Conservation (phyloP, 2,113 vertebrate genomes). For the Patagioenas fasciata region DNA sequence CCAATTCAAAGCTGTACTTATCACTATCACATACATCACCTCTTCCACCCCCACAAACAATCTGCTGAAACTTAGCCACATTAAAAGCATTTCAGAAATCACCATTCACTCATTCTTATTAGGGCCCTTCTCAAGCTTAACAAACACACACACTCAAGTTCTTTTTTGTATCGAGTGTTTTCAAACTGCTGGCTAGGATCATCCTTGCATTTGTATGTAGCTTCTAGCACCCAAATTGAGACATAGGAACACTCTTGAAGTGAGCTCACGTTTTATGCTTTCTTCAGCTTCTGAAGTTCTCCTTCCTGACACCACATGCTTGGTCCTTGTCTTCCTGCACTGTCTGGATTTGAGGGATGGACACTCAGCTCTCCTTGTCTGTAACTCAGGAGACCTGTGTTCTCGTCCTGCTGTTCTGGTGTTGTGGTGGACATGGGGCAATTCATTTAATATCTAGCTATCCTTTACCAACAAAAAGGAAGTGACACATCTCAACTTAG, state of each 20-base stretch:
- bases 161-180: not conserved
- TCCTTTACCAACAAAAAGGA: not conserved
- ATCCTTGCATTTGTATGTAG: not conserved
- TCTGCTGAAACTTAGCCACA: not conserved
- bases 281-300: not conserved
- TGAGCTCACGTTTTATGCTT: not conserved
- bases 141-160: not conserved
- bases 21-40: accelerated
- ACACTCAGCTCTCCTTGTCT: not conserved
- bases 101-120: not conserved
- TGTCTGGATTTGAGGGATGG: not conserved
- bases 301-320: not conserved
- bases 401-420: not conserved
- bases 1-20: not conserved
- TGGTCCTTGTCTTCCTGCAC: not conserved
- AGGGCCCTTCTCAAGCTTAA: not conserved
- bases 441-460: not conserved
- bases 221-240: not conserved
- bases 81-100: not conserved
- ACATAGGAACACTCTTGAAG: not conserved
- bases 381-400: not conserved
- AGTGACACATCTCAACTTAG: not conserved
- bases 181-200: not conserved
- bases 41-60: not conserved
- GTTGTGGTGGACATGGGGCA: not conserved